A percentile compares a stretch with the other conserved stretches of the same genome.
Conservation (phyloP, 1,140 invertebrate genomes). For the Neodiprion fabricii region DNA sequence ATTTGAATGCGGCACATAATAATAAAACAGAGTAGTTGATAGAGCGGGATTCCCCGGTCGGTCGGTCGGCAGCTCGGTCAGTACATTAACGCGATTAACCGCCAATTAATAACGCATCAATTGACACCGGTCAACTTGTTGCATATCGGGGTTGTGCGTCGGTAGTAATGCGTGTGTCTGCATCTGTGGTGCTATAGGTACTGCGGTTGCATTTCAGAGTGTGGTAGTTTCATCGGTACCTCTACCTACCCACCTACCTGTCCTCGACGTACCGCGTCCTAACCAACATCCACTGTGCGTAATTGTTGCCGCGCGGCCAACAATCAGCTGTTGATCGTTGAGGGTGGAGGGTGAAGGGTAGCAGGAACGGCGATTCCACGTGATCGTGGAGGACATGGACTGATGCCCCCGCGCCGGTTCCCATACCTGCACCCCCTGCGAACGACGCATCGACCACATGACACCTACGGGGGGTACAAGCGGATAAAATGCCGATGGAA, state of each 20-base stretch:
- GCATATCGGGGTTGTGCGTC: constrained; percentile 39
- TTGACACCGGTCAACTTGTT: constrained; percentile 61
- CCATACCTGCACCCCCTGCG: constrained; percentile 52
- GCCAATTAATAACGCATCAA: constrained; percentile 62
- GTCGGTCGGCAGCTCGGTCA: constrained; percentile 23
- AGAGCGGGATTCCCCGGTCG: constrained; percentile 11
- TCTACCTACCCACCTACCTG: too few species aligned
- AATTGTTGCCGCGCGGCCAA: constrained; percentile 10
- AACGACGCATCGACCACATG: constrained; percentile 45
- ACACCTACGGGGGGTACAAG: constrained; percentile 33
- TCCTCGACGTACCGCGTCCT: too few species aligned
- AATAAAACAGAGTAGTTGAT: constrained; percentile 42
- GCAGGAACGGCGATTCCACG: too few species aligned
- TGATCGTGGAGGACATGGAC: constrained; percentile 6
- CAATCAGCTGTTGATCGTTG: constrained; percentile 37
- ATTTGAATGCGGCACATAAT: constrained; percentile 50
- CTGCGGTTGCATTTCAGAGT: constrained; percentile 20
- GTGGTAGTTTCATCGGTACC: too few species aligned
- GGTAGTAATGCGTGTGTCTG: constrained; percentile 22
- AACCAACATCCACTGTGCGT: too few species aligned
- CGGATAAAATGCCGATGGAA: not conserved
- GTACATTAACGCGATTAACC: constrained; percentile 61
- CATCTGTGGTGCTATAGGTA: constrained; percentile 31
- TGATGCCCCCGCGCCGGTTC: constrained; percentile 45
- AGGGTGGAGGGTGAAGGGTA: constrained; percentile 11